Percentiles rank a stretch among this genome's conserved stretches.
These are phyloP conservation scores for Heliconius ismenius DNA, from an alignment of 2,888 invertebrate genomes.

Conservation along the genomic window DNA sequence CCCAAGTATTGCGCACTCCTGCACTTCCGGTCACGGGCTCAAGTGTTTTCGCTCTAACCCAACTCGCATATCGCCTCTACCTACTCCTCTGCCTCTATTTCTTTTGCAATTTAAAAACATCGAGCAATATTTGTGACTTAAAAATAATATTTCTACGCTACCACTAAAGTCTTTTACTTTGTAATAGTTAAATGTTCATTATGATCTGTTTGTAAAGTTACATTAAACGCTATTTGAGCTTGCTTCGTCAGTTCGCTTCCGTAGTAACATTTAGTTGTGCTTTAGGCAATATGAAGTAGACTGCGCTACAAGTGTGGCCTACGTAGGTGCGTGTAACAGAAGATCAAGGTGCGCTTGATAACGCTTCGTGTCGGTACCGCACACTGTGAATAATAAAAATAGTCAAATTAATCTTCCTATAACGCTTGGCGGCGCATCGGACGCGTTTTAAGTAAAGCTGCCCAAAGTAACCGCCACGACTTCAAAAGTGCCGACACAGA, in stretches of 20 bases:
- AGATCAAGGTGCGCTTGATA: slow-evolving; percentile 62
- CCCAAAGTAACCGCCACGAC: slow-evolving; percentile 30
- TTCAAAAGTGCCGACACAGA: slow-evolving; percentile 38
- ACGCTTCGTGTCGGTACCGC: slow-evolving; percentile 55
- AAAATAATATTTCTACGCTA: slow-evolving; percentile 4
- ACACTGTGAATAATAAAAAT: slow-evolving; percentile 55
- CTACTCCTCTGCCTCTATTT: slow-evolving; percentile 44
- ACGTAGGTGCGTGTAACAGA: slow-evolving; percentile 51
- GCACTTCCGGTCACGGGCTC: slow-evolving; percentile 44
- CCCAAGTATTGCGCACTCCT: slow-evolving; percentile 19
- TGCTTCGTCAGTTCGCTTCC: slow-evolving; percentile 69
- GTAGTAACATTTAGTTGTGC: slow-evolving; percentile 65
- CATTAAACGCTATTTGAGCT: slow-evolving; percentile 51
- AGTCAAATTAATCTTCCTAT: slow-evolving; percentile 40
- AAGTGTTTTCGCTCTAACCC: slow-evolving; percentile 47
- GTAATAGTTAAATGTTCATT: background rate
- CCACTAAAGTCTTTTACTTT: slow-evolving; percentile 14
- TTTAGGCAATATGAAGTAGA: slow-evolving; percentile 64
- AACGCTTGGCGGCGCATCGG: slow-evolving; percentile 43
- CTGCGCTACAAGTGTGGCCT: slow-evolving; percentile 52
- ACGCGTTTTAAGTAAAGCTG: slow-evolving; percentile 40
- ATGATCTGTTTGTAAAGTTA: slow-evolving; percentile 22
- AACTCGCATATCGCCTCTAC: slow-evolving; percentile 62
- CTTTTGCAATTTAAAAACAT: slow-evolving; percentile 38
- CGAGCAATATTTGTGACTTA: slow-evolving; percentile 23